A percentile compares a stretch with the other conserved stretches of the same genome.
phyloP scores from a whole-genome alignment of 2,113 vertebrate genomes.

The Eubucco bourcierii region DNA sequence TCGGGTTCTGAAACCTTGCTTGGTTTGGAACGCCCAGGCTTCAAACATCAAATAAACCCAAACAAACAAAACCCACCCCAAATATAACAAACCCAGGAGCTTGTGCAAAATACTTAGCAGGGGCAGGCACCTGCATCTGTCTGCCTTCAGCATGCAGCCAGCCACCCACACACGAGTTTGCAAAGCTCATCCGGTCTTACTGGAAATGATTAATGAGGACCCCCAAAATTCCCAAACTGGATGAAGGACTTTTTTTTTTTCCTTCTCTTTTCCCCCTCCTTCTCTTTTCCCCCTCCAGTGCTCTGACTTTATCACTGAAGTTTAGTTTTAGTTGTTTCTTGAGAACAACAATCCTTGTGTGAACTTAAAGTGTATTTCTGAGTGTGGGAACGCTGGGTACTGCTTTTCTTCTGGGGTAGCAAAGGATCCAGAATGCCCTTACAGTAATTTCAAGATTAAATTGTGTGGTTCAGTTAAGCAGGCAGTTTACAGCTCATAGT shows the following conservation, averaged over 20 bases:
- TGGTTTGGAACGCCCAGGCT: background rate
- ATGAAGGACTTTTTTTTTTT: background rate
- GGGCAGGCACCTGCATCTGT: slow-evolving; percentile 45
- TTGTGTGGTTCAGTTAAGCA: background rate
- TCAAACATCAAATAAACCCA: background rate
- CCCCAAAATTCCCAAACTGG: slow-evolving; percentile 21
- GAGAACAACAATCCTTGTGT: background rate
- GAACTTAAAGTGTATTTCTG: background rate
- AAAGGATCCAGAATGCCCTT: slow-evolving; percentile 45
- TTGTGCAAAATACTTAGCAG: background rate
- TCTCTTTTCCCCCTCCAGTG: too few species aligned
- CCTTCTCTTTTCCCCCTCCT: background rate
- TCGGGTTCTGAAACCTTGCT: background rate
- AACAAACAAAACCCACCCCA: background rate
- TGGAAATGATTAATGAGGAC: slow-evolving; percentile 15
- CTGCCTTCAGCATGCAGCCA: background rate
- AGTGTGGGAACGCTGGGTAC: background rate
- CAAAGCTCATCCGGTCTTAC: slow-evolving; percentile 7
- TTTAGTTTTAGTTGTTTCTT: background rate
- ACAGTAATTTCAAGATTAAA: slow-evolving; percentile 56
- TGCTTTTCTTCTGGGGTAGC: background rate
- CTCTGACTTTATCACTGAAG: background rate
- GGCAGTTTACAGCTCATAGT: slow-evolving; percentile 21
- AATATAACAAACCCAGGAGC: background rate
- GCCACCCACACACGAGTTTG: slow-evolving; percentile 9